Evolutionary conservation across 2,888 invertebrate genomes (phyloP).

Genomic region (Drosophila borealis): DNA sequence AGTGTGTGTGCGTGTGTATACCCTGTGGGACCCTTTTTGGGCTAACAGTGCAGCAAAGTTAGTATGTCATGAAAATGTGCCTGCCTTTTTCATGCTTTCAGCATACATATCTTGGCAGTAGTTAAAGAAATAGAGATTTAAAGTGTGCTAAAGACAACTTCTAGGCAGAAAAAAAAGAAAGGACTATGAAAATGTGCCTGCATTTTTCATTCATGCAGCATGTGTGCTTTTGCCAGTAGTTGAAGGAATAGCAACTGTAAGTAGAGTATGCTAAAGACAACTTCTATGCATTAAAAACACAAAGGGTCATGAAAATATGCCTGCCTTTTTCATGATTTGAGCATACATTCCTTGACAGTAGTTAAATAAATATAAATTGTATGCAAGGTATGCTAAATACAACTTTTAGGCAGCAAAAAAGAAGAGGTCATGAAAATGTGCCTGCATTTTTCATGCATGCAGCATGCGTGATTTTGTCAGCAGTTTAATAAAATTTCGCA

Average conservation of each 20-base stretch:
- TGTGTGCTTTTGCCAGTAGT: not conserved
- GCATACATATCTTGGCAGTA: not conserved
- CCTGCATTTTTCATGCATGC: not conserved
- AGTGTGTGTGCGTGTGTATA: conserved; percentile 4
- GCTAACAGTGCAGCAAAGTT: too few species aligned
- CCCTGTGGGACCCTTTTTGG: conserved; percentile 11
- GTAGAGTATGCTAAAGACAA: too few species aligned
- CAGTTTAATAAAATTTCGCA: not conserved
- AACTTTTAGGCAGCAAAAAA: not conserved
- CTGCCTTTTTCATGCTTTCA: not conserved
- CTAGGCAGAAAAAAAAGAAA: not conserved
- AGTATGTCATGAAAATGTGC: not conserved
- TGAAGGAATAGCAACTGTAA: not conserved
- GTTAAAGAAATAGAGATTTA: not conserved
- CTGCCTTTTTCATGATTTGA: not conserved
- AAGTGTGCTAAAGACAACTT: not conserved
- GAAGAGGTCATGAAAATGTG: not conserved
- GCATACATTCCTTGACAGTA: not conserved
- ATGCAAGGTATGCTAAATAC: not conserved
- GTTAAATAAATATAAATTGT: not conserved
- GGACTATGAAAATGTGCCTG: not conserved
- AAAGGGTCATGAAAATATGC: not conserved
- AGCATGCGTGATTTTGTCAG: not conserved
- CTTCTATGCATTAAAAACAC: too few species aligned
- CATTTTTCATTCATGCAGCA: not conserved